Evolutionary conservation across 2,888 invertebrate species (phyloP), one percentile per base, ranked within the genome.

Genomic region (Morpho achilles): DNA sequence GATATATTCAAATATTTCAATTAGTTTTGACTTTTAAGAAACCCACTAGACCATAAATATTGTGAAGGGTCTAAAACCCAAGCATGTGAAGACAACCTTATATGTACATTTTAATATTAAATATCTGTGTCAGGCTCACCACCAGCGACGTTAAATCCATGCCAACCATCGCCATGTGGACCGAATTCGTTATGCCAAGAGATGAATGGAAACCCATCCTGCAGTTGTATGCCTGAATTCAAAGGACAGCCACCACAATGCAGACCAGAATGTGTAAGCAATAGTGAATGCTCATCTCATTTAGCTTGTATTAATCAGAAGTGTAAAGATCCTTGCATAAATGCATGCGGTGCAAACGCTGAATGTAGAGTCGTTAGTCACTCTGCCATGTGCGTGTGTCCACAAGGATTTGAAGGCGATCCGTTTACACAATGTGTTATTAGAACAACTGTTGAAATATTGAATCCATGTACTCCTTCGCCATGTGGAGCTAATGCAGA

Each of bases 151-250:
- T 78, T 91, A 54, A 93, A 95, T 71, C 95, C 95, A 6, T 96
- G 96, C 73, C 91, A 91, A 67, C 95, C 96, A 50, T 94, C 95
- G 53, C 96, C 96, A 0, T 96, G 96, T 76, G 96, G 96, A 10
- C 94, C 95, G 0, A 95, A 95, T 74, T 92, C 96, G 1, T 92
- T 95, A 74, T 96, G 96, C 71, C 92, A 92, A 74, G 91, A 93
- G 62, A 80, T 92, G 10, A 94, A 94, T 63, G 93, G 93, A 61
- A 92, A 91, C 43, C 95, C 95, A 1, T 94, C 95, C 0, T 96
- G 96, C 73, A 94, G 93, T 32, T 96, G 96, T 72, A 81, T 94
- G 61, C 91, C 93, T 46, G 93, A 93, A 70, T 95, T 92, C 69
- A 91, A 91, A 59, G 95, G 96, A 53, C 88, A 93, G 57, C 95